phyloP scores from a whole-genome alignment of 2,113 vertebrate genomes.

The Protobothrops flavoviridis region DNA sequence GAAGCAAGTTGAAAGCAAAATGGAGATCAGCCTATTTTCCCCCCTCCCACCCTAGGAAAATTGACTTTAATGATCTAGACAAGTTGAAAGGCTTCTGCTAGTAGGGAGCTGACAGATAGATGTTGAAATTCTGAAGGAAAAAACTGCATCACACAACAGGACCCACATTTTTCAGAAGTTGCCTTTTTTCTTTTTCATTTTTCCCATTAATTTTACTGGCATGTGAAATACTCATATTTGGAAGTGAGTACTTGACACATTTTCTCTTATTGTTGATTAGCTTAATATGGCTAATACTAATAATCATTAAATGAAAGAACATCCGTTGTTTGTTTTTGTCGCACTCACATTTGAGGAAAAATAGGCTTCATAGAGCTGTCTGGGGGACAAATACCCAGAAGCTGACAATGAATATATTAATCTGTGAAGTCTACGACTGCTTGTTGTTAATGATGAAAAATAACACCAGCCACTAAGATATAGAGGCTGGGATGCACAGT shows the following conservation, averaged over 20 bases:
- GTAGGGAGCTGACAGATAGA: neutral
- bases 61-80: conserved; percentile 50
- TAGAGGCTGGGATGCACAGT: neutral
- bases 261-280: conserved; percentile 15
- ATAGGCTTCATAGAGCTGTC: neutral
- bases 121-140: conserved; percentile 17
- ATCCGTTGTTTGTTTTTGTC: neutral
- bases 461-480: neutral
- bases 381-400: neutral
- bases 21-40: conserved; percentile 35
- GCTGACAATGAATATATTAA: neutral
- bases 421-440: neutral
- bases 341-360: neutral
- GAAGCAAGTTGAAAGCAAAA: conserved; percentile 38
- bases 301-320: neutral
- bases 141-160: neutral
- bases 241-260: neutral
- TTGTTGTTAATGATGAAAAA: neutral
- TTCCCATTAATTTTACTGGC: neutral
- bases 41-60: conserved; percentile 34
- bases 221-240: neutral
- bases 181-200: neutral
- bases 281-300: neutral
- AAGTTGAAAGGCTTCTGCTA: conserved; percentile 55
- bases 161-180: neutral